Conservation (phyloP, 2,797 vertebrate genomes). For the Microcaecilia unicolor region DNA sequence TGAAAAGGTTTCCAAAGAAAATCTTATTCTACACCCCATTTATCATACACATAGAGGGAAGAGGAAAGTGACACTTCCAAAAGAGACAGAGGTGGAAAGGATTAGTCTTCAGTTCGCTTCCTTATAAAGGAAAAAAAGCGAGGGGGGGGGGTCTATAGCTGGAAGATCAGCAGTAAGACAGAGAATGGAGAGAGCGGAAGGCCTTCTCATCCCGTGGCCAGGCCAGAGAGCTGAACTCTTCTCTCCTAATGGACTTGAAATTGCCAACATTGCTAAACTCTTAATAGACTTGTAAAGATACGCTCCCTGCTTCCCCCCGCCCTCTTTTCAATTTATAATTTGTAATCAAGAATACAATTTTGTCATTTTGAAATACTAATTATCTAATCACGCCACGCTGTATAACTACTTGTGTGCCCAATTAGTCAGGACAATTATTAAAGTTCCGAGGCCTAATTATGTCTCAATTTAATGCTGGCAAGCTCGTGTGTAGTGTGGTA, state of each 20-base stretch:
- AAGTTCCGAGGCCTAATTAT: conserved; percentile 91
- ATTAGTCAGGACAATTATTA: conserved; percentile 94
- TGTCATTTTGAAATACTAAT: conserved; percentile 74
- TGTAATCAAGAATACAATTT: conserved; percentile 62
- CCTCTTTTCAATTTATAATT: conserved; percentile 42
- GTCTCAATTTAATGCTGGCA: conserved; percentile 85
- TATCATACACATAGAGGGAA: too few species aligned
- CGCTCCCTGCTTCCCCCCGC: conserved; percentile 27
- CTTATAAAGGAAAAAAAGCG: too few species aligned
- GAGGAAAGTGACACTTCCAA: too few species aligned
- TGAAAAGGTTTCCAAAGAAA: too few species aligned
- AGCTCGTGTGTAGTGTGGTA: conserved; percentile 74
- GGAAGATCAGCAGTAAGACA: too few species aligned
- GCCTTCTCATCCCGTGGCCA: neutral
- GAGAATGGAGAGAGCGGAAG: conserved; percentile 5
- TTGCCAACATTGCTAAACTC: conserved; percentile 43
- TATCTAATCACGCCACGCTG: conserved; percentile 65
- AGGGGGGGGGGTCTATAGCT: too few species aligned
- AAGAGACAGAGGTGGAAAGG: too few species aligned
- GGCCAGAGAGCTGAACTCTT: conserved; percentile 15
- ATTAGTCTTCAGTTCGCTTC: too few species aligned
- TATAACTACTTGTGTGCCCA: conserved; percentile 76
- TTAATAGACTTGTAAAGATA: conserved; percentile 46
- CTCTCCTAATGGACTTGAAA: conserved; percentile 43
- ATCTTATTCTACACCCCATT: too few species aligned